Evolutionary conservation across 2,797 vertebrate species (phyloP).

Genomic region (Eulemur coronatus): DNA sequence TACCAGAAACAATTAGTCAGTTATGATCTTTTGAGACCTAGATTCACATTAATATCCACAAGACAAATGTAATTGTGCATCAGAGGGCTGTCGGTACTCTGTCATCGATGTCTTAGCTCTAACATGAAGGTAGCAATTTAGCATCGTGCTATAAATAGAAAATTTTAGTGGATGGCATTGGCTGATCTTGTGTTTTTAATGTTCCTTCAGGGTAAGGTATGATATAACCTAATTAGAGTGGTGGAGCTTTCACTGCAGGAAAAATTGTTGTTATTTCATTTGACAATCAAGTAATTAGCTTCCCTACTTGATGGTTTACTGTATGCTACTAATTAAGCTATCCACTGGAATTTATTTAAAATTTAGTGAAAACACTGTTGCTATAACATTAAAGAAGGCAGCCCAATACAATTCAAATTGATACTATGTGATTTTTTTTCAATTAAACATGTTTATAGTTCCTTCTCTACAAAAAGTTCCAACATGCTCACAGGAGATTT

Average conservation of each 20-base stretch:
- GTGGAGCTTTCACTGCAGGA: constrained; percentile 80
- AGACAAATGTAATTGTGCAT: constrained; percentile 76
- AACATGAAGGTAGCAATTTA: constrained; percentile 81
- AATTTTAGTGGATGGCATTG: constrained; percentile 75
- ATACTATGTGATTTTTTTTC: not conserved
- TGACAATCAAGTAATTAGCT: constrained; percentile 86
- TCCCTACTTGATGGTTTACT: constrained; percentile 80
- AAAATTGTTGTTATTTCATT: constrained; percentile 84
- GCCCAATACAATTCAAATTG: not conserved
- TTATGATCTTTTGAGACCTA: constrained; percentile 57
- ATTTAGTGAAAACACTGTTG: constrained; percentile 63
- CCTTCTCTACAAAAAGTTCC: not conserved
- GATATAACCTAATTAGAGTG: constrained; percentile 85
- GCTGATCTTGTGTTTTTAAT: constrained; percentile 82
- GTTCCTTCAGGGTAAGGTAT: constrained; percentile 82
- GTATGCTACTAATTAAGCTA: constrained; percentile 82
- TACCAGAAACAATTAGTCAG: constrained; percentile 69
- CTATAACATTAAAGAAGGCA: constrained; percentile 40
- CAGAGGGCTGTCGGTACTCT: constrained; percentile 62
- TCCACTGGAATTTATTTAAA: constrained; percentile 79
- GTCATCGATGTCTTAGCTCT: constrained; percentile 78
- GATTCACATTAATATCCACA: constrained; percentile 78
- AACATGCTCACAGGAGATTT: not conserved
- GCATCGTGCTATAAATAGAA: constrained; percentile 81
- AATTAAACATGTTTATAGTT: not conserved